Evolutionary conservation across 2,888 invertebrate species (phyloP).

Genomic region (Melolontha melolontha): DNA sequence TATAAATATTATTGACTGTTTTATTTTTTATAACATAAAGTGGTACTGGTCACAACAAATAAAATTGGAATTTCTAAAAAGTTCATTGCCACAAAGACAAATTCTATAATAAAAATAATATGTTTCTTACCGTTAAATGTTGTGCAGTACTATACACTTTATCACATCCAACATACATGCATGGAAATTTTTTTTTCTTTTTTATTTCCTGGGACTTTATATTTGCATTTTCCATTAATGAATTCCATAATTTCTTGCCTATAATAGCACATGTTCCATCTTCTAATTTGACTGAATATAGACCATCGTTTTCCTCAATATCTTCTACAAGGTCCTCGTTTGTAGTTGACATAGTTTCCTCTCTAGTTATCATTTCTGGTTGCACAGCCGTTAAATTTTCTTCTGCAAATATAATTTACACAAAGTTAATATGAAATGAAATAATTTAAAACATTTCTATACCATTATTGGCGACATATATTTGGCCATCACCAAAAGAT

Average conservation of each 20-base stretch:
- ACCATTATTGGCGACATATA: slow-evolving; percentile 51
- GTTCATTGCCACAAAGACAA: too few relatives aligned
- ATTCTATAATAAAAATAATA: not conserved
- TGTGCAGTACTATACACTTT: slow-evolving; percentile 67
- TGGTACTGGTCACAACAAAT: too few relatives aligned
- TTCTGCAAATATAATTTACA: slow-evolving; percentile 38
- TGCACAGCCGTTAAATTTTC: slow-evolving; percentile 45
- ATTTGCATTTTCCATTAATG: slow-evolving; percentile 48
- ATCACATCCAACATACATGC: slow-evolving; percentile 66
- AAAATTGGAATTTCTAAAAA: too few relatives aligned
- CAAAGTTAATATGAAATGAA: not conserved
- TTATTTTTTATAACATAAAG: too few relatives aligned
- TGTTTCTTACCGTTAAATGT: slow-evolving; percentile 65
- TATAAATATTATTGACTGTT: too few relatives aligned
- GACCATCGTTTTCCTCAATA: slow-evolving; percentile 54
- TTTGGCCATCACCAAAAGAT: slow-evolving; percentile 51
- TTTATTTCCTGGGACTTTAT: slow-evolving; percentile 40
- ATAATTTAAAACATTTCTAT: not conserved
- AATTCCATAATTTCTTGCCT: slow-evolving; percentile 51
- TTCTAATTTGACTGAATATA: slow-evolving; percentile 56
- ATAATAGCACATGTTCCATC: slow-evolving; percentile 58
- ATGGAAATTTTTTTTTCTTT: slow-evolving; percentile 62
- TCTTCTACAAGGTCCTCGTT: slow-evolving; percentile 47
- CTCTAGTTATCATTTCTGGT: slow-evolving; percentile 43
- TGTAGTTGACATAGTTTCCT: slow-evolving; percentile 9